These are phyloP conservation scores for Vimba vimba DNA, from an alignment of 2,113 vertebrate species.

Conservation along the genomic window DNA sequence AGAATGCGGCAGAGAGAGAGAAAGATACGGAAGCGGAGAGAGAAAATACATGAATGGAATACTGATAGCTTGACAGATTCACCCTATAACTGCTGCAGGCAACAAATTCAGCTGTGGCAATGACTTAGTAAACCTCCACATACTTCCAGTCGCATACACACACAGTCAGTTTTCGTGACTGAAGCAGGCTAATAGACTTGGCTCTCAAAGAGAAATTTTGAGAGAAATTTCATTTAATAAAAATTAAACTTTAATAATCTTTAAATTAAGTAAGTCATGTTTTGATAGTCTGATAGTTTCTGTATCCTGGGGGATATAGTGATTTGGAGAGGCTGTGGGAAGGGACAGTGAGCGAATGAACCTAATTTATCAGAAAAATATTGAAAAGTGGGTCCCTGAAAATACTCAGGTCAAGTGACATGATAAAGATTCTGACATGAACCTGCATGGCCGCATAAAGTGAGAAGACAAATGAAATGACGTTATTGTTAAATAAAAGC, in stretches of 20 bases:
- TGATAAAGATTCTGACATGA: neutral
- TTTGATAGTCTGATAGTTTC: neutral
- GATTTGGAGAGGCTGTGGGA: neutral
- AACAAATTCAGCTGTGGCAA: conserved; percentile 16
- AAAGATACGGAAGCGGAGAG: neutral
- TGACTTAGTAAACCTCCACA: conserved; percentile 3
- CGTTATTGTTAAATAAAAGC: neutral
- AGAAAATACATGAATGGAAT: conserved; percentile 30
- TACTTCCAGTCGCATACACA: neutral
- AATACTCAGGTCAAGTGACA: neutral
- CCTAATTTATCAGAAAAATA: neutral
- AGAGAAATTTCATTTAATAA: no score
- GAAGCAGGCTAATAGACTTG: neutral
- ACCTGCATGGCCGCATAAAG: no score
- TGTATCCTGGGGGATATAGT: neutral
- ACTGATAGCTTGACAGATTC: conserved; percentile 19
- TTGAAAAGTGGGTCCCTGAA: neutral
- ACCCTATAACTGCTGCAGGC: conserved; percentile 22
- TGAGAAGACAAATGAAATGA: neutral
- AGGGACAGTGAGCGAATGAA: neutral
- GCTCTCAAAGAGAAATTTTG: neutral
- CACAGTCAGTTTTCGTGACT: neutral
- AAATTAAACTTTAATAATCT: neutral
- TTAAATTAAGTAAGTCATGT: neutral
- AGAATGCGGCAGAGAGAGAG: conserved; percentile 27